Percentiles rank a stretch among this genome's conserved stretches.
These are phyloP conservation scores for Ranitomeya imitator DNA, from an alignment of 2,113 vertebrate species.

Conservation along the genomic window DNA sequence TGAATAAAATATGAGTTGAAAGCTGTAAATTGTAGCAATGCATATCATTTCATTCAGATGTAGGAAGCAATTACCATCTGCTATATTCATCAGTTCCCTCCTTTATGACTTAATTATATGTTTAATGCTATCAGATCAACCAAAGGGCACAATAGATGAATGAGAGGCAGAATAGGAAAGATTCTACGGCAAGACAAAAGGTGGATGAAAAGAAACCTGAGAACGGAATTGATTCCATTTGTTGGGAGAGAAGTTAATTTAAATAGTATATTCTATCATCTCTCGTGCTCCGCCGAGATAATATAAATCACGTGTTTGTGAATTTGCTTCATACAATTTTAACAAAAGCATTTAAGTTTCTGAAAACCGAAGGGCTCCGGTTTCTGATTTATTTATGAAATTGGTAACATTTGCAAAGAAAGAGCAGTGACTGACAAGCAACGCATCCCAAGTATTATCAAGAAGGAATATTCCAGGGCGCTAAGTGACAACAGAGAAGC, in stretches of 20 bases:
- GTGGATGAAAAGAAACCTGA: slow-evolving; percentile 98
- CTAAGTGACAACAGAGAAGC: slow-evolving; percentile 57
- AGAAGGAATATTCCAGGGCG: slow-evolving; percentile 69
- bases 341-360: slow-evolving; percentile 99
- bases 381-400: slow-evolving; percentile 83
- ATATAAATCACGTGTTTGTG: slow-evolving; percentile 95
- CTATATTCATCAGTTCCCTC: slow-evolving; percentile 99
- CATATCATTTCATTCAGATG: slow-evolving; percentile 99
- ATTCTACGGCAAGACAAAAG: slow-evolving; percentile 99
- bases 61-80: slow-evolving; percentile 99
- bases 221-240: slow-evolving; percentile 99
- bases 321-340: slow-evolving; percentile 92
- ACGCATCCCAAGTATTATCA: slow-evolving; percentile 76
- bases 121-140: slow-evolving; percentile 99
- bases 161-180: slow-evolving; percentile 98
- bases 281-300: slow-evolving; percentile 87
- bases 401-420: slow-evolving; percentile 79
- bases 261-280: slow-evolving; percentile 97
- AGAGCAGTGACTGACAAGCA: slow-evolving; percentile 76
- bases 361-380: slow-evolving; percentile 83
- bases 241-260: slow-evolving; percentile 99
- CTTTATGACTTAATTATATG: slow-evolving; percentile 99
- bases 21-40: slow-evolving; percentile 99
- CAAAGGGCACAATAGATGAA: slow-evolving; percentile 99
- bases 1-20: slow-evolving; percentile 99